phyloP scores from a whole-genome alignment of 2,113 vertebrate species.

The Phoxinus phoxinus region DNA sequence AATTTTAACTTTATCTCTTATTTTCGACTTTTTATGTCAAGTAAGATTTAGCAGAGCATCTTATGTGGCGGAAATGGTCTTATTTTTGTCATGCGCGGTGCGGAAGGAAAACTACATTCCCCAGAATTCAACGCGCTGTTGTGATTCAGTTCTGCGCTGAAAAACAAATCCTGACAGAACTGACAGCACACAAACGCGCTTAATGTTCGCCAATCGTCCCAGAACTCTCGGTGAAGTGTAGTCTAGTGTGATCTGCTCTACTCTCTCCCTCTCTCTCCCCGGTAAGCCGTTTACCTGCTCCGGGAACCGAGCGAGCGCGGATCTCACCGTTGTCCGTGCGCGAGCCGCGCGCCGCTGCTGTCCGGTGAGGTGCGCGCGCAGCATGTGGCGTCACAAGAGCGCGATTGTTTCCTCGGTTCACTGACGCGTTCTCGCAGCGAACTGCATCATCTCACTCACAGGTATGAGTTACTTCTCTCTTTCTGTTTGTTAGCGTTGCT shows the following conservation, averaged over 20 bases:
- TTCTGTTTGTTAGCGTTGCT: not conserved
- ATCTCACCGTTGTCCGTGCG: not conserved
- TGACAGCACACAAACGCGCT: not conserved
- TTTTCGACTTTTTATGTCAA: no score
- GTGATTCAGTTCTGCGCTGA: slow-evolving; percentile 56
- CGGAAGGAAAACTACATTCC: slow-evolving; percentile 73
- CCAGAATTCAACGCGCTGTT: slow-evolving; percentile 61
- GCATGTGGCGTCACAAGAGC: slow-evolving; percentile 76
- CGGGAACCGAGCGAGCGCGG: not conserved
- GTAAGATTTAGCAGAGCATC: no score
- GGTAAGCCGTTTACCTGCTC: not conserved
- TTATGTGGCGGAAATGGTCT: no score
- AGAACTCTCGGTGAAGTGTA: not conserved
- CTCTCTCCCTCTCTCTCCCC: not conserved
- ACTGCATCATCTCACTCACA: not conserved
- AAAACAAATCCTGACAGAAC: not conserved
- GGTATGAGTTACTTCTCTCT: slow-evolving; percentile 56
- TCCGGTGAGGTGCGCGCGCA: not conserved
- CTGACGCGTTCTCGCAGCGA: not conserved
- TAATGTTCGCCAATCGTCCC: not conserved
- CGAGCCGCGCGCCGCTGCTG: not conserved
- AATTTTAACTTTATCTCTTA: no score
- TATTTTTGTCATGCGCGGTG: not conserved
- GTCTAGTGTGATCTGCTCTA: not conserved
- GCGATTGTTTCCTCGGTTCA: slow-evolving; percentile 65